Evolutionary conservation across 1,140 invertebrate genomes (phyloP), one percentile per base, ranked within the genome.

Genomic region (Lepidurus apus): DNA sequence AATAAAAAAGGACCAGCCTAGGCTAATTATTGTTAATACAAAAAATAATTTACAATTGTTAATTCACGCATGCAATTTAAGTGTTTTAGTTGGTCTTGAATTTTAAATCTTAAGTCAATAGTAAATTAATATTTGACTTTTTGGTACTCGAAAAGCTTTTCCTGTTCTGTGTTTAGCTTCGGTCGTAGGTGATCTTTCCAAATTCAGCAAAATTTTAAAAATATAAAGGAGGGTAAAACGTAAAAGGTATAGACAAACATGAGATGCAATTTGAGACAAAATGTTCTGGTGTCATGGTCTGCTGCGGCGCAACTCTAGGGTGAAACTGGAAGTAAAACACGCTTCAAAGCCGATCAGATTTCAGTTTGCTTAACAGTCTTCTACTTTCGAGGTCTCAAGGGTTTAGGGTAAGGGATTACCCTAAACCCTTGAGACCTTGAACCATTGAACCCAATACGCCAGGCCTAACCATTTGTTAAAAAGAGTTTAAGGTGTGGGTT

Each of bases 401-500:
- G n/a, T n/a, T n/a, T n/a, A n/a, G n/a, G n/a, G n/a, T n/a, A n/a
- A n/a, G n/a, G n/a, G n/a, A 7, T 77, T 42, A 45, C 76, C 47
- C 42, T 77, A 74, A 34, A 74, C 24, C 53, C 53, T 65, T 9
- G 21, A 65, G 53, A 65, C 53, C 53, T 65, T 65, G 17, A 73
- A 24, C 65, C 21, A 34, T 43, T 42, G 1, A 43, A 75, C 43
- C 34, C 4, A 34, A 34, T 34, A 43, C 34, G 17, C 74, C 43
- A 43, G 34, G 42, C 34, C 21, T 43, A 43, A 17, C 44, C 74
- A 75, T 43, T 75, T 43, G 44, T 17, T 43, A 75, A 75, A 75
- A 75, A 75, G 42, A 75, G 74, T 75, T 75, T 43, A 75, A 42
- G 74, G 44, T 42, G 7, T 34, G 74, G 43, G 74, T 17, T 34